Evolutionary conservation across 2,113 vertebrate genomes (phyloP).

Genomic region (Apodemus speciosus): DNA sequence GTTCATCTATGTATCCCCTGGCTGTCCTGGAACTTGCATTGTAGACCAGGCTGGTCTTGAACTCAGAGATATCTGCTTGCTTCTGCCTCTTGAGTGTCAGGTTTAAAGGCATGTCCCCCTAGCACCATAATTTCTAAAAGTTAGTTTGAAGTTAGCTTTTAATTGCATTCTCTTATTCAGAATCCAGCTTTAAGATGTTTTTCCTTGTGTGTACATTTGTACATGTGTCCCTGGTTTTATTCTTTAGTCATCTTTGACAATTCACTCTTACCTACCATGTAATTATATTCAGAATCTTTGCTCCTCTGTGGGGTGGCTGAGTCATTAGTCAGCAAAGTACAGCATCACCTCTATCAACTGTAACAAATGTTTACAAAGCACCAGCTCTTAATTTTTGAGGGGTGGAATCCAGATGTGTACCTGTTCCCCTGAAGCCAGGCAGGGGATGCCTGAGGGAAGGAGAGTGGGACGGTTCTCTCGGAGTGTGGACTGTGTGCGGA

Average conservation of each 20-base stretch:
- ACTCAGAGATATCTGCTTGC: neutral
- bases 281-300: neutral
- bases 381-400: too few species aligned
- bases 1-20: neutral
- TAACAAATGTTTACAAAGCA: neutral
- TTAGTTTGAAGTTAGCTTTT: constrained; percentile 5
- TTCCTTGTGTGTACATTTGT: neutral
- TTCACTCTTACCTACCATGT: neutral
- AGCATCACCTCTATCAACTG: neutral
- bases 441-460: neutral
- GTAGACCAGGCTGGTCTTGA: neutral
- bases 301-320: neutral
- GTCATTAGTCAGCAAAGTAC: neutral
- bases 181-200: neutral
- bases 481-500: neutral
- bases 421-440: neutral
- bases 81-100: neutral
- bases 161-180: neutral
- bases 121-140: neutral
- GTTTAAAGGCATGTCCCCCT: neutral
- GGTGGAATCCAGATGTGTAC: neutral
- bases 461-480: neutral
- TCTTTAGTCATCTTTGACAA: neutral
- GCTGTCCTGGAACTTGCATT: neutral
- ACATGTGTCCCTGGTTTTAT: neutral